A percentile compares a stretch with the other conserved stretches of the same genome.
Evolutionary conservation across 2,113 vertebrate genomes (phyloP).

Genomic region (Megaceryle torquata): DNA sequence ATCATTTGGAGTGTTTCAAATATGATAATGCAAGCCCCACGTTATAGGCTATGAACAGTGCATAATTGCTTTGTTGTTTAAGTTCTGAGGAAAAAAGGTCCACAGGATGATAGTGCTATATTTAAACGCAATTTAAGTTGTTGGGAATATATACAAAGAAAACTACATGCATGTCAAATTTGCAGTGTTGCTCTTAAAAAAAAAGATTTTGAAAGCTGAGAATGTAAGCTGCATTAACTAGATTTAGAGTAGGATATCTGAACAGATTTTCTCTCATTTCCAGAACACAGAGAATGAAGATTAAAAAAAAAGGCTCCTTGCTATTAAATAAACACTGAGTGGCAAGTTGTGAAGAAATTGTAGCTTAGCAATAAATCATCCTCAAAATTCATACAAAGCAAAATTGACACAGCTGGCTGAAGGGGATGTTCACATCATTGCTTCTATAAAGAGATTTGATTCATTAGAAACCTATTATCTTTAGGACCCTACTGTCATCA

Average conservation of each 20-base stretch:
- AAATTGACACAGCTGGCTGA: background rate
- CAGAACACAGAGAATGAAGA: background rate
- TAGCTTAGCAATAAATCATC: background rate
- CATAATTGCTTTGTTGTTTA: background rate
- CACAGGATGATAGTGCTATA: background rate
- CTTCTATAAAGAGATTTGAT: background rate
- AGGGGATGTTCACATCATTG: background rate
- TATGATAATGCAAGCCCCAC: background rate
- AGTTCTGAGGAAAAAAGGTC: background rate
- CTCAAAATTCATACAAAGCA: background rate
- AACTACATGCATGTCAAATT: background rate
- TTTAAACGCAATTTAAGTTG: background rate
- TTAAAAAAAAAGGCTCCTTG: background rate
- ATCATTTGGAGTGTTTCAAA: background rate
- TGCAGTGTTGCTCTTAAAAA: background rate
- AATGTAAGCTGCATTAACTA: background rate
- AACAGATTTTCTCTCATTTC: background rate
- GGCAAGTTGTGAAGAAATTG: background rate
- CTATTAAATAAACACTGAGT: background rate
- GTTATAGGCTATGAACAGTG: background rate
- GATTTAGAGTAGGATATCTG: background rate
- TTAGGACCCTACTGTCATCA: background rate
- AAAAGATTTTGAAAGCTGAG: background rate
- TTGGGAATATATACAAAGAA: background rate
- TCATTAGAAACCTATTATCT: background rate